Conservation (phyloP, 2,888 invertebrate genomes). For the Brenthis ino region DNA sequence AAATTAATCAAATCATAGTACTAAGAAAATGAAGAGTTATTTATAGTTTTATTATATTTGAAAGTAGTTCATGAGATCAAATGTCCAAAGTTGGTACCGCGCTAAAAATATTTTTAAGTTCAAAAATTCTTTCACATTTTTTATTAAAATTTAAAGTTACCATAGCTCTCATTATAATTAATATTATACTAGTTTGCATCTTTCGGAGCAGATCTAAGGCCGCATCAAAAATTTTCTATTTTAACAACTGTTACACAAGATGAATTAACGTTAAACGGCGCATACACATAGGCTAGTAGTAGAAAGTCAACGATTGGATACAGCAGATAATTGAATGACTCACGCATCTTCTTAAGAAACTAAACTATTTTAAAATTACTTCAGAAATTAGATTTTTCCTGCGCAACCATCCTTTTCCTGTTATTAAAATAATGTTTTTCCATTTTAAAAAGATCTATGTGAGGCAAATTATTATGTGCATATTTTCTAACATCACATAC, state of each 20-base stretch:
- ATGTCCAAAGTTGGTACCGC: no score
- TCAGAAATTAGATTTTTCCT: constrained; percentile 12
- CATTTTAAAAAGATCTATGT: neutral
- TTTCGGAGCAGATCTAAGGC: neutral
- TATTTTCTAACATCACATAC: no score
- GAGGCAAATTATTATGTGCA: no score
- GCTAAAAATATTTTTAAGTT: no score
- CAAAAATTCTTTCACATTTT: no score
- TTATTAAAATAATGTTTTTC: constrained; percentile 19
- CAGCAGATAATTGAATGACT: constrained; percentile 60
- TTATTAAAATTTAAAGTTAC: no score
- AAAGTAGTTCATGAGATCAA: no score
- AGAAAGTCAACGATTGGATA: constrained; percentile 63
- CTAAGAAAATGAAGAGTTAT: no score
- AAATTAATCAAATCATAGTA: no score
- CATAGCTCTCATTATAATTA: no score
- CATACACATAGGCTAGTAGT: constrained; percentile 57
- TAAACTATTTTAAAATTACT: constrained; percentile 7
- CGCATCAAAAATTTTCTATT: constrained; percentile 61
- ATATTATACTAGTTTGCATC: neutral
- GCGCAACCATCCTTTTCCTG: constrained; percentile 21
- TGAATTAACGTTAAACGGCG: constrained; percentile 53
- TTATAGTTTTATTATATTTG: no score
- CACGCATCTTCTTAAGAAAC: constrained; percentile 43
- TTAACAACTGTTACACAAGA: constrained; percentile 71